phyloP scores from a whole-genome alignment of 2,797 vertebrate genomes.

The Mareca penelope region DNA sequence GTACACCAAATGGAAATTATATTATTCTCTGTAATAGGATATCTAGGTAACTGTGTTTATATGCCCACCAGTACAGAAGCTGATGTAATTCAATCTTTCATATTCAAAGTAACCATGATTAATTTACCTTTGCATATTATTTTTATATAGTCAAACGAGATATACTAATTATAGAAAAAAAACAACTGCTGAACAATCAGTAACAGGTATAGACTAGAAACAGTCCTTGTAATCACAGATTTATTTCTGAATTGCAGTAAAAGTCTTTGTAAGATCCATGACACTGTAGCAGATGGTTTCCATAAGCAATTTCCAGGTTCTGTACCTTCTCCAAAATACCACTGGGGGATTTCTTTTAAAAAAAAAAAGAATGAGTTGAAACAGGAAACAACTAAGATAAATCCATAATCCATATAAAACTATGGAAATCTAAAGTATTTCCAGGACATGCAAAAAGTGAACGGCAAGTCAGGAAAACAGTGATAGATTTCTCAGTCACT shows the following conservation, averaged over 20 bases:
- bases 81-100: slow-evolving; percentile 33
- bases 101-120: slow-evolving; percentile 17
- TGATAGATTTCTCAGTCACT: neutral
- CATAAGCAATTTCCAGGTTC: neutral
- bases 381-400: neutral
- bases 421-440: neutral
- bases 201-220: neutral
- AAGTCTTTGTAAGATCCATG: neutral
- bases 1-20: slow-evolving; percentile 27
- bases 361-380: neutral
- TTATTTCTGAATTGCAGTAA: neutral
- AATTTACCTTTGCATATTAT: slow-evolving; percentile 32
- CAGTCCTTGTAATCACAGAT: neutral
- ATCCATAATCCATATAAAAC: neutral
- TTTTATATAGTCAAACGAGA: neutral
- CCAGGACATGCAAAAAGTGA: neutral
- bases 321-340: neutral
- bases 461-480: neutral
- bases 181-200: neutral
- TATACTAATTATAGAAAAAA: neutral
- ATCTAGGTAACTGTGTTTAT: slow-evolving; percentile 12
- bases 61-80: neutral
- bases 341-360: neutral
- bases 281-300: neutral
- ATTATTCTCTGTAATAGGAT: slow-evolving; percentile 34